Evolutionary conservation across 2,113 vertebrate genomes (phyloP).

Genomic region (Triplophysa rosa): DNA sequence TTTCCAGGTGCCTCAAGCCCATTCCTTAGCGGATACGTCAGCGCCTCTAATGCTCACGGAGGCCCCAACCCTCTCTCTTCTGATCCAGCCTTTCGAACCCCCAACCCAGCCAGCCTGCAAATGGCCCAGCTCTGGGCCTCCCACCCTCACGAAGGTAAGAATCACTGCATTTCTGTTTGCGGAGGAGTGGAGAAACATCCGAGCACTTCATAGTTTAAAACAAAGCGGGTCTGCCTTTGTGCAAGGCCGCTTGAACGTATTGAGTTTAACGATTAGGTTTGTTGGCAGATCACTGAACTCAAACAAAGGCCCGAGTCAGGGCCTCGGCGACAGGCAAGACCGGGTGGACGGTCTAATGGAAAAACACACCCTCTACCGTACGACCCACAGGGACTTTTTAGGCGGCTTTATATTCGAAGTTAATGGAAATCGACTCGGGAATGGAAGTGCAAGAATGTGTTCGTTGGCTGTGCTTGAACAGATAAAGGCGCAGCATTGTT

Average conservation of each 20-base stretch:
- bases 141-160: conserved; percentile 77
- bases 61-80: conserved; percentile 66
- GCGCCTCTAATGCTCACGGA: conserved; percentile 65
- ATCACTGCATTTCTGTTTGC: conserved; percentile 31
- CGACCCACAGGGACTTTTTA: conserved; percentile 11
- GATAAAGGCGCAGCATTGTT: conserved; percentile 19
- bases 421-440: conserved; percentile 31
- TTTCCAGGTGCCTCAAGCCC: conserved; percentile 72
- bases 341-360: neutral
- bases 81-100: conserved; percentile 78
- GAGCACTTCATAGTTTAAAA: neutral
- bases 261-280: conserved; percentile 43
- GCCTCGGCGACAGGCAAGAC: conserved; percentile 22
- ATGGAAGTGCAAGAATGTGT: conserved; percentile 17
- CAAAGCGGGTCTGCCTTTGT: neutral
- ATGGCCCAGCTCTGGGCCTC: conserved; percentile 82
- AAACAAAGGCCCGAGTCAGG: conserved; percentile 43
- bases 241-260: neutral
- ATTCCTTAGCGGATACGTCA: conserved; percentile 80
- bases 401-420: conserved; percentile 28
- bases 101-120: conserved; percentile 80
- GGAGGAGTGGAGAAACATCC: neutral
- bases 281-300: conserved; percentile 25
- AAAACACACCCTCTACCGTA: conserved; percentile 17
- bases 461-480: neutral